Evolutionary conservation across 2,113 vertebrate species (phyloP).

Genomic region (Pelmatolapia mariae): DNA sequence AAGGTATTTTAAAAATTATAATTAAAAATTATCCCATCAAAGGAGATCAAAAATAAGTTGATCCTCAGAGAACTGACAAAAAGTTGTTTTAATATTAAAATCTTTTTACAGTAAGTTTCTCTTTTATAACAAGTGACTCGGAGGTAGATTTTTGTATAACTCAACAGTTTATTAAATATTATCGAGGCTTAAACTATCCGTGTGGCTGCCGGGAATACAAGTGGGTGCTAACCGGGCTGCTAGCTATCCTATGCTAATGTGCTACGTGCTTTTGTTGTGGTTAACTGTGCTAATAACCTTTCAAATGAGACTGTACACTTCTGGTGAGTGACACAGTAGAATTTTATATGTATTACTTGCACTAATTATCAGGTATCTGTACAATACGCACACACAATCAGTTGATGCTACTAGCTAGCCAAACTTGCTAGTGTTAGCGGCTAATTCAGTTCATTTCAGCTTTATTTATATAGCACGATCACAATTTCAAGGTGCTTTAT

Average conservation of each 20-base stretch:
- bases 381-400: not conserved
- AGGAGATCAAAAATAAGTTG: not conserved
- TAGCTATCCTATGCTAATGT: not conserved
- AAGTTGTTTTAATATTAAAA: not conserved
- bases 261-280: not conserved
- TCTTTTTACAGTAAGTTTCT: not conserved
- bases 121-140: not conserved
- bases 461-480: not conserved
- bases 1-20: not conserved
- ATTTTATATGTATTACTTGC: not conserved
- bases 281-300: not conserved
- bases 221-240: not conserved
- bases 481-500: not conserved
- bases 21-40: not conserved
- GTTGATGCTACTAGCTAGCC: not conserved
- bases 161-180: not conserved
- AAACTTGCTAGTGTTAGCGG: not conserved
- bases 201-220: not conserved
- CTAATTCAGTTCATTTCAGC: not conserved
- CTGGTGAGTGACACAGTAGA: accelerated
- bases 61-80: not conserved
- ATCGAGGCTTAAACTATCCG: not conserved
- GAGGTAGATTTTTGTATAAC: not conserved
- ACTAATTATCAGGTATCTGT: not conserved
- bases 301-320: not conserved